Evolutionary conservation across 1,140 invertebrate species (phyloP).

Genomic region (Euura saliciscinereae): DNA sequence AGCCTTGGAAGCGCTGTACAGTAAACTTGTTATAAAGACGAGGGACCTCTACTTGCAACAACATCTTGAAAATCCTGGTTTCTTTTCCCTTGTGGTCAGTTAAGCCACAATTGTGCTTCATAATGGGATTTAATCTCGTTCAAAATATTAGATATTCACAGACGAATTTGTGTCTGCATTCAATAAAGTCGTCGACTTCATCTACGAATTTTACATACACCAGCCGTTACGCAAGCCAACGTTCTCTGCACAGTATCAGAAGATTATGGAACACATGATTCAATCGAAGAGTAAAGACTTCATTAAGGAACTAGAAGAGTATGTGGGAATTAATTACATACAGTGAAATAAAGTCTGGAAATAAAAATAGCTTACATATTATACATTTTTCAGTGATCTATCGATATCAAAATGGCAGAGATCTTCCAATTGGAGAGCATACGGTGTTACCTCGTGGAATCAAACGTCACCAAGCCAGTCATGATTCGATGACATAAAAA

Average conservation of each 20-base stretch:
- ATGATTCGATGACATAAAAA: neutral
- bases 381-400: constrained; percentile 21
- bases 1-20: constrained; percentile 33
- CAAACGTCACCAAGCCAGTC: constrained; percentile 24
- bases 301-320: constrained; percentile 32
- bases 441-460: constrained; percentile 25
- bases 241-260: constrained; percentile 27
- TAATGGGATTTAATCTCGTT: neutral
- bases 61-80: constrained; percentile 41
- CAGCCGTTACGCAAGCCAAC: constrained; percentile 22
- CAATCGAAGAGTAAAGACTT: constrained; percentile 24
- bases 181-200: constrained; percentile 29
- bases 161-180: constrained; percentile 33
- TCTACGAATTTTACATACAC: constrained; percentile 27
- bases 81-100: constrained; percentile 37
- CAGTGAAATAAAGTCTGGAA: neutral
- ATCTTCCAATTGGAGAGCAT: constrained; percentile 22
- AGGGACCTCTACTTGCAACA: constrained; percentile 38
- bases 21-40: constrained; percentile 34
- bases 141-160: constrained; percentile 27
- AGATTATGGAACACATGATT: constrained; percentile 28
- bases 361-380: neutral
- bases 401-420: constrained; percentile 29
- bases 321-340: neutral
- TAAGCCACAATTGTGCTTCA: neutral